Evolutionary conservation across 1,140 invertebrate species (phyloP), one percentile per base, ranked within the genome.

Genomic region (Chironomus striatipennis): DNA sequence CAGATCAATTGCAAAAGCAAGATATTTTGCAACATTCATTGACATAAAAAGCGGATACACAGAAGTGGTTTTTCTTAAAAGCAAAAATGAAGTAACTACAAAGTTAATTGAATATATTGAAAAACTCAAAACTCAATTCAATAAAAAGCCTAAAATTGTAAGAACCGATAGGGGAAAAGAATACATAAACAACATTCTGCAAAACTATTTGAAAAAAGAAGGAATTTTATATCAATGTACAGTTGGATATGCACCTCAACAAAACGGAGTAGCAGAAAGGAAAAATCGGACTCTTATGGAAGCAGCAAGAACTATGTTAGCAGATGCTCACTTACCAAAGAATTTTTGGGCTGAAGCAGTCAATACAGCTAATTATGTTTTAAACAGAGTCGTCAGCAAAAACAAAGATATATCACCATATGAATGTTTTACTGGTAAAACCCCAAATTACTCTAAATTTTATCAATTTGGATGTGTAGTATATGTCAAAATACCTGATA

Each of bases 301-400:
- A 64, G 77, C 77, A 75, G 77, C 78, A 12, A 77, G 78, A 47
- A 78, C 77, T 76, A 74, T 80, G 47, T 15, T 81, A 7, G 21
- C 77, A 20, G 77, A 80, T 76, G 76, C 78, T 9, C 73, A 74
- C n/a, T 74, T 79, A 10, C 77, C 79, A 17, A 77, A 81, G 47
- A 43, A 75, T 10, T 79, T 83, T 47, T 86, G 84, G 85, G 81
- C 80, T 7, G 84, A 87, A 79, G 83, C 84, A 2, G 76, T 83
- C 0, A 77, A 79, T 47, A 42, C 83, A 1, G 82, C 82, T 18
- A 75, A 75, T 43, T 76, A 70, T 64, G n/a, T 75, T 15, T 20
- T 17, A 47, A 73, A 73, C 76, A 74, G 70, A 73, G 72, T 20
- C 7, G 74, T 74, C 18, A 74, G 3, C 43, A 75, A 65, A 15